Percentiles rank a stretch among this genome's conserved stretches.
These are phyloP conservation scores for Melolontha melolontha DNA, from an alignment of 2,888 invertebrate genomes.

Conservation along the genomic window DNA sequence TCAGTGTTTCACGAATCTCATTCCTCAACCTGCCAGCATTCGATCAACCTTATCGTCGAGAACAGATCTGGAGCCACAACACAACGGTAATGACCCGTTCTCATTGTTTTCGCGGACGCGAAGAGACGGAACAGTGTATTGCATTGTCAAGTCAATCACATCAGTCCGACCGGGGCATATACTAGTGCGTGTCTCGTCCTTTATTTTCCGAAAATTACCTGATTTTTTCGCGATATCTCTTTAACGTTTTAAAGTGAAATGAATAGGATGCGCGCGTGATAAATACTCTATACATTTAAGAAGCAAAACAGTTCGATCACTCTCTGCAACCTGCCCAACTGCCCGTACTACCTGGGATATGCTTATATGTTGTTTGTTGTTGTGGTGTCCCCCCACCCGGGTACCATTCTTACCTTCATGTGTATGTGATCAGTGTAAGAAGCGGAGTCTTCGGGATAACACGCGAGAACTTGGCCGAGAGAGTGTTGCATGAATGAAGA, in stretches of 20 bases:
- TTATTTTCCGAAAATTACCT: slow-evolving; percentile 35
- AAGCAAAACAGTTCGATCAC: slow-evolving; percentile 36
- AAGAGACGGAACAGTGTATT: slow-evolving; percentile 56
- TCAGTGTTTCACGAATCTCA: slow-evolving; percentile 35
- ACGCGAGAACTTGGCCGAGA: slow-evolving; percentile 56
- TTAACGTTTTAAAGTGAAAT: background rate
- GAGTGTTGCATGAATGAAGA: slow-evolving; percentile 42
- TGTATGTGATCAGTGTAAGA: slow-evolving; percentile 66
- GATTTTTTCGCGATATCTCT: slow-evolving; percentile 15
- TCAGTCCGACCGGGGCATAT: slow-evolving; percentile 31
- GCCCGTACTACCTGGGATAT: slow-evolving; percentile 61
- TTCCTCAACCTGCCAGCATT: slow-evolving; percentile 57
- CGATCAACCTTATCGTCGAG: slow-evolving; percentile 58
- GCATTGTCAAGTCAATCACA: slow-evolving; percentile 64
- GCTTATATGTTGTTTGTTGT: slow-evolving; percentile 57
- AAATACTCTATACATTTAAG: too few relatives aligned
- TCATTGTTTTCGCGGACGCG: slow-evolving; percentile 58
- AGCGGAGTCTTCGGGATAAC: slow-evolving; percentile 65
- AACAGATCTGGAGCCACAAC: slow-evolving; percentile 45
- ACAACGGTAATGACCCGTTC: slow-evolving; percentile 59
- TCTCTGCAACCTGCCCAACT: slow-evolving; percentile 57
- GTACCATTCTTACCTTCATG: slow-evolving; percentile 65
- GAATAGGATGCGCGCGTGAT: too few relatives aligned
- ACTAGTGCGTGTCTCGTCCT: slow-evolving; percentile 43
- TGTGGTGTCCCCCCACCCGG: slow-evolving; percentile 58